A percentile compares a stretch with the other conserved stretches of the same genome.
Conservation (phyloP, 2,797 vertebrate genomes). For the Acanthopagrus latus region DNA sequence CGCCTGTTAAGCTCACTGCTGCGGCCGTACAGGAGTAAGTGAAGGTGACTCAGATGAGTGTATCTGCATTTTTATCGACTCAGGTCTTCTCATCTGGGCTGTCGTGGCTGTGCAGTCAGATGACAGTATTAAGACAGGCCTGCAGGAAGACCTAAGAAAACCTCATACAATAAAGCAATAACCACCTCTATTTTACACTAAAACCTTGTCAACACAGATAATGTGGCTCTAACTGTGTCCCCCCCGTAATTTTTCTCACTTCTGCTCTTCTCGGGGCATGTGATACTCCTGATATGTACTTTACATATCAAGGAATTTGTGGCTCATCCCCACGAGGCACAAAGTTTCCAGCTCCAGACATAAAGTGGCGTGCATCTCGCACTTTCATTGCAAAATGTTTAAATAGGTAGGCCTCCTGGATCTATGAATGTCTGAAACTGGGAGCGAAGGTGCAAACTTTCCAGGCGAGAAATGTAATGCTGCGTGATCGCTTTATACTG, state of each 20-base stretch:
- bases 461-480: neutral
- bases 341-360: slow-evolving; percentile 29
- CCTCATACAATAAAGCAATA: neutral
- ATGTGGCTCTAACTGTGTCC: neutral
- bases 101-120: neutral
- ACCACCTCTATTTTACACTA: neutral
- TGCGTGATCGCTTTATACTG: neutral
- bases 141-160: too few species aligned
- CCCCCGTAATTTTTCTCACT: slow-evolving; percentile 11
- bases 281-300: slow-evolving; percentile 43
- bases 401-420: slow-evolving; percentile 35
- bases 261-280: slow-evolving; percentile 13
- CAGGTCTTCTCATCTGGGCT: neutral
- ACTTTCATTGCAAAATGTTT: slow-evolving; percentile 42
- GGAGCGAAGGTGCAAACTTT: slow-evolving; percentile 20
- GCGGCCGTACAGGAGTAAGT: neutral
- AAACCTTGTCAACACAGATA: slow-evolving; percentile 1
- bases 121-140: neutral
- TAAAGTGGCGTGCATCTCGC: slow-evolving; percentile 10
- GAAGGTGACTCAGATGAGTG: neutral
- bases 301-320: slow-evolving; percentile 54
- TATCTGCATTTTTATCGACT: neutral
- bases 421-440: slow-evolving; percentile 32
- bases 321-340: slow-evolving; percentile 50
- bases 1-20: neutral